Evolutionary conservation across 2,888 invertebrate species (phyloP).

Genomic region (Hecatera dysodea): DNA sequence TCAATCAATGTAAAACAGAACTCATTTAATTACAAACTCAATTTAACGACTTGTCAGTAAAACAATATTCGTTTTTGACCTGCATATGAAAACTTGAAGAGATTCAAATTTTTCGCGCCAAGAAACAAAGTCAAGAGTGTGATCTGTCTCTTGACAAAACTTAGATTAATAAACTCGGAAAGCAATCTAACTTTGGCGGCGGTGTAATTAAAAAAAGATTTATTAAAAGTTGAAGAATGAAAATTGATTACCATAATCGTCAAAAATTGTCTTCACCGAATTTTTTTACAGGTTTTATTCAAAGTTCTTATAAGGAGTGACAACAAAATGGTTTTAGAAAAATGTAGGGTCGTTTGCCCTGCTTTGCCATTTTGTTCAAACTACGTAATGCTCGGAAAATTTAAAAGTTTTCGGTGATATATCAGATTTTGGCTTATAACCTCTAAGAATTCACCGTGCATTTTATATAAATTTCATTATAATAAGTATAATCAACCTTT

Average conservation of each 20-base stretch:
- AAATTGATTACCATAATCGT: slow-evolving; percentile 62
- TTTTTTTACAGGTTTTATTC: not conserved
- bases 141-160: slow-evolving; percentile 59
- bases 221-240: slow-evolving; percentile 66
- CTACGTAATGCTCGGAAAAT: too few species aligned
- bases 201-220: slow-evolving; percentile 73
- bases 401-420: too few species aligned
- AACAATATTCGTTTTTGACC: slow-evolving; percentile 2
- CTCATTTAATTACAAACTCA: slow-evolving; percentile 31
- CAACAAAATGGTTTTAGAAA: not conserved
- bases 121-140: slow-evolving; percentile 36
- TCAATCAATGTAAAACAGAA: not conserved
- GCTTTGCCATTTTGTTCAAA: too few species aligned
- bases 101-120: slow-evolving; percentile 26
- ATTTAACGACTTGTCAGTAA: slow-evolving; percentile 17
- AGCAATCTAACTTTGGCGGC: slow-evolving; percentile 72
- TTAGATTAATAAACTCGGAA: slow-evolving; percentile 70
- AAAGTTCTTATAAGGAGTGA: not conserved
- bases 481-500: too few species aligned
- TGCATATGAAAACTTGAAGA: slow-evolving; percentile 26
- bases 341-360: too few species aligned
- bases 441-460: too few species aligned
- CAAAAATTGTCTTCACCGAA: slow-evolving; percentile 37
- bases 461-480: too few species aligned
- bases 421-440: too few species aligned